Base-by-base conservation (phyloP, 1,140 invertebrate species). In the Magallana gigas region DNA sequence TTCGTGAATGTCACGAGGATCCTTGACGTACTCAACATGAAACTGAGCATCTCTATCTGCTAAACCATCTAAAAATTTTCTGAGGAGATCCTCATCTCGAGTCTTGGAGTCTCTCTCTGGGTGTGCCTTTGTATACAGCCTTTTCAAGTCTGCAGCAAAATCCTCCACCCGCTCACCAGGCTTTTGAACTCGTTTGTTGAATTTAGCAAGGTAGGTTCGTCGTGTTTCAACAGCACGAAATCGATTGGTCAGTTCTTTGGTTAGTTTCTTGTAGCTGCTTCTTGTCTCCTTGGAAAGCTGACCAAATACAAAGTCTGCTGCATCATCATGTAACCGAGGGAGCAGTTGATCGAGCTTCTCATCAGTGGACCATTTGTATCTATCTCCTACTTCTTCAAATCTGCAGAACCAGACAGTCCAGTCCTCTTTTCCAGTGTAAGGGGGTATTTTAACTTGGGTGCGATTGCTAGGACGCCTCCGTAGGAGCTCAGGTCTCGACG, bases 221-320 rank as follows among this genome's bases (percentile, higher is more conserved):
- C 71, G 59, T 18, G 85, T 86, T 57, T 86, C 80, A 16, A 86
- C 80, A 60, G 82, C 85, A 16, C 85, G 58, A 59, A 82, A 86
- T 64, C 57, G 59, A 12, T 81, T 86, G 23, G 82, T 59, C 18
- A 81, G 12, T 83, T 86, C 85, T 18, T 29, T 59, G 4, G 80
- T 57, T 4, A 86, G 80, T 29, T 80, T 82, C 18, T 36, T 60
- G 23, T 86, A 82, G 23, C 36, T 62, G 14, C 58, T 81, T 14
- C 76, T 12, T 7, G 58, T 60, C 1, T 23, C 29, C 18, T 48
- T 82, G 12, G 23, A 23, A 6, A 86, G 57, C 59, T 86, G 85
- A n/a, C 83, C 83, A 84, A 60, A 84, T 59, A 84, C 83, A 84
- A 84, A 84, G 23, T 84, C 83, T 18, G 83, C 83, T 59, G 83